A percentile compares a stretch with the other conserved stretches of the same genome.
phyloP scores from a whole-genome alignment of 1,140 invertebrate species.

The Conus betulinus region DNA sequence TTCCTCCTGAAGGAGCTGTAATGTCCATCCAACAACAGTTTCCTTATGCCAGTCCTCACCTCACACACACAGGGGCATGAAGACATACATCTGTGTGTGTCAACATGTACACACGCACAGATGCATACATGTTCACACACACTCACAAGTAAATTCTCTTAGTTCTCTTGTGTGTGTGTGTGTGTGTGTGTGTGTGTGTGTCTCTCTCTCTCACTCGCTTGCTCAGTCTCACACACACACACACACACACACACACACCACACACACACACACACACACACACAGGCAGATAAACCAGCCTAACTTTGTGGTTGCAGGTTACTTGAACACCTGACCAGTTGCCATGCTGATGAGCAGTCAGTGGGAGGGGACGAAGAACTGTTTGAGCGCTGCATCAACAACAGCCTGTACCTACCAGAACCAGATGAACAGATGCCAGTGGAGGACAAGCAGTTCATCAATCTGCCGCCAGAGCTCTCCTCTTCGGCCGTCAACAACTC shows the following conservation, averaged over 20 bases:
- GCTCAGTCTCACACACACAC: background rate
- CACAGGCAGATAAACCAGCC: background rate
- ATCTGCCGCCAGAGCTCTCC: constrained; percentile 66
- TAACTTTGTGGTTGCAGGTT: constrained; percentile 48
- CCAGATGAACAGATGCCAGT: constrained; percentile 56
- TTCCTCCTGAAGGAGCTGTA: no score
- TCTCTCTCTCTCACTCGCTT: no score
- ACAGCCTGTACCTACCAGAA: constrained; percentile 71
- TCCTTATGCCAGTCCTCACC: no score
- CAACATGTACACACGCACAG: background rate
- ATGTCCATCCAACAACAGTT: no score
- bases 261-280: background rate
- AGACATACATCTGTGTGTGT: background rate
- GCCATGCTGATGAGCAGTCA: constrained; percentile 43
- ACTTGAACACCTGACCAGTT: constrained; percentile 67
- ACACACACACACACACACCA: background rate
- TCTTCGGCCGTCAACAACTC: constrained; percentile 20
- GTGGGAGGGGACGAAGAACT: constrained; percentile 52
- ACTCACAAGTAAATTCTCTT: background rate
- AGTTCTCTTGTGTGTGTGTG: no score
- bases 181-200: no score
- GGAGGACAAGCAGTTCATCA: constrained; percentile 60
- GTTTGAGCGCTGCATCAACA: constrained; percentile 66
- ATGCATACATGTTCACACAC: background rate
- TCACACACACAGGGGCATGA: background rate